Percentiles rank a stretch among this genome's conserved stretches.
Evolutionary conservation across 2,888 invertebrate species (phyloP).

Genomic region (Malthinus seriepunctatus): DNA sequence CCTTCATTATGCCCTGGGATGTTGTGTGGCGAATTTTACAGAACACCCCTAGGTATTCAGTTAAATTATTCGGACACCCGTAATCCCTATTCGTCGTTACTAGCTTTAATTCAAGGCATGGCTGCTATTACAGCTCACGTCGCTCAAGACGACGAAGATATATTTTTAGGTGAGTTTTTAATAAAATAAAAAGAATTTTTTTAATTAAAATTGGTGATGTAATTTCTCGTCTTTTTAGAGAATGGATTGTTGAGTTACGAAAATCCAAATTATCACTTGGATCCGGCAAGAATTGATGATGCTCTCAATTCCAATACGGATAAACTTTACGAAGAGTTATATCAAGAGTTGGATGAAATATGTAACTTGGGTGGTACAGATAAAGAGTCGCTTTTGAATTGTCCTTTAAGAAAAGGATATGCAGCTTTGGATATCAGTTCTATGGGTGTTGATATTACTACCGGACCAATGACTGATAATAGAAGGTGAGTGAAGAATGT

Average conservation of each 20-base stretch:
- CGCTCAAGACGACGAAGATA: conserved; percentile 63
- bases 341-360: conserved; percentile 64
- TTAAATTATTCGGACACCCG: conserved; percentile 53
- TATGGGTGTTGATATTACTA: conserved; percentile 71
- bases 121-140: conserved; percentile 60
- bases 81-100: conserved; percentile 63
- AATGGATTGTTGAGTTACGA: conserved; percentile 89
- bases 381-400: conserved; percentile 58
- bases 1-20: conserved; percentile 52
- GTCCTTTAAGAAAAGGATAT: conserved; percentile 65
- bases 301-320: conserved; percentile 70
- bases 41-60: conserved; percentile 55
- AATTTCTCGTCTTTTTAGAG: conserved; percentile 63
- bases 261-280: conserved; percentile 88
- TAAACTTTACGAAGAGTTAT: conserved; percentile 72
- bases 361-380: conserved; percentile 59
- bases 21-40: conserved; percentile 60
- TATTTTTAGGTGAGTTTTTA: conserved; percentile 64
- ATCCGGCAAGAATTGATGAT: conserved; percentile 76
- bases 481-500: conserved; percentile 55
- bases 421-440: conserved; percentile 69
- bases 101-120: conserved; percentile 64
- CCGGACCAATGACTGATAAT: conserved; percentile 61
- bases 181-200: not conserved
- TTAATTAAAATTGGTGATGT: not conserved